Percentiles rank a stretch among this genome's conserved stretches.
Evolutionary conservation across 2,113 vertebrate species (phyloP).

Genomic region (Buteo buteo): DNA sequence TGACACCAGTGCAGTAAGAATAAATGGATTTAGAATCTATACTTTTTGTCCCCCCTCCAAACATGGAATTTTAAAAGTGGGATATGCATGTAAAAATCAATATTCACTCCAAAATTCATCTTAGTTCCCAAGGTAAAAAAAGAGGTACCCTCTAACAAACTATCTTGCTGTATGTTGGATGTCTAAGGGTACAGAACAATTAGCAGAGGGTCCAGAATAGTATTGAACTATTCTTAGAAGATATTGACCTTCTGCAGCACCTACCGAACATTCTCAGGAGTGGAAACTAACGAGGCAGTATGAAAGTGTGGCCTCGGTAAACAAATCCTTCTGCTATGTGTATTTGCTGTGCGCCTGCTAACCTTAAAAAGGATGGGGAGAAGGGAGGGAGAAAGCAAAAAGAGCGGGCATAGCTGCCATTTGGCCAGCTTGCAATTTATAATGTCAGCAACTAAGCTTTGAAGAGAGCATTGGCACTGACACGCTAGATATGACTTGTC

Average conservation of each 20-base stretch:
- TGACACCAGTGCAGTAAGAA: background rate
- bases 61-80: background rate
- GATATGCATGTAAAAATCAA: background rate
- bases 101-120: background rate
- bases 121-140: background rate
- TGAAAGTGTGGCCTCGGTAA: background rate
- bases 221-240: background rate
- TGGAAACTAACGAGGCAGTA: background rate
- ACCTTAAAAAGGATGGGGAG: background rate
- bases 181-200: background rate
- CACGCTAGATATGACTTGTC: fast-evolving
- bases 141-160: background rate
- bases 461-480: background rate
- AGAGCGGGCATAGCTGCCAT: background rate
- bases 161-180: background rate
- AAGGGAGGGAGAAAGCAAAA: background rate
- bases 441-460: background rate
- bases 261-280: background rate
- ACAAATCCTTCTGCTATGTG: background rate
- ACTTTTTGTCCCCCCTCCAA: background rate
- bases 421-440: background rate
- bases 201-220: background rate
- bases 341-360: background rate
- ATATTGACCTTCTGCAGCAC: background rate
- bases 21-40: background rate